Percentiles rank a stretch among this genome's conserved stretches.
phyloP scores from a whole-genome alignment of 1,140 invertebrate species.

The Eumeta japonica region DNA sequence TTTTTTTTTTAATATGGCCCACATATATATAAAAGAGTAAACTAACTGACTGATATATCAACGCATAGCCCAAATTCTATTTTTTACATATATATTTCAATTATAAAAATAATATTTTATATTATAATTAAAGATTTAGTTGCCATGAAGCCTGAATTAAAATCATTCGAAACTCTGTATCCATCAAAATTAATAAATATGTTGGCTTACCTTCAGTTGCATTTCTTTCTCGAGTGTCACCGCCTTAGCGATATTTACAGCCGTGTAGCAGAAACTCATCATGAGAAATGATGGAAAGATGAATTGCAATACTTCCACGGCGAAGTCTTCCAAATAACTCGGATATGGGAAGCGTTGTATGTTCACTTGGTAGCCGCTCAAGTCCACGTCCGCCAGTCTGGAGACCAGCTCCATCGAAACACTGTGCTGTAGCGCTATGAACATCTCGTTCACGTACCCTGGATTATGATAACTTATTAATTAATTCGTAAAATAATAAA shows the following conservation, averaged over 20 bases:
- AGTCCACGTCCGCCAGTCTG: constrained; percentile 39
- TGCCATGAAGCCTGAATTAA: too few relatives aligned
- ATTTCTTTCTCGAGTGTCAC: constrained; percentile 65
- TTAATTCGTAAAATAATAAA: constrained; percentile 1
- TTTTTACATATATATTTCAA: too few relatives aligned
- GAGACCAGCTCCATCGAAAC: constrained; percentile 61
- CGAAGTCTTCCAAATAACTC: constrained; percentile 67
- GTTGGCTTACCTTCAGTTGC: constrained; percentile 65
- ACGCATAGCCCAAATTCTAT: too few relatives aligned
- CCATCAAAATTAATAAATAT: too few relatives aligned
- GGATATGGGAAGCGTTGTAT: constrained; percentile 77
- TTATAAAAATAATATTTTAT: too few relatives aligned
- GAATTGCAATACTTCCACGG: constrained; percentile 63
- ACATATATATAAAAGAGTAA: too few relatives aligned
- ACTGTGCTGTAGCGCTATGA: constrained; percentile 66
- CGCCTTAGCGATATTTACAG: constrained; percentile 73
- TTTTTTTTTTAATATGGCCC: too few relatives aligned
- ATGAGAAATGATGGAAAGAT: constrained; percentile 75
- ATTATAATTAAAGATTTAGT: too few relatives aligned
- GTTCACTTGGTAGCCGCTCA: constrained; percentile 26
- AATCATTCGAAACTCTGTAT: too few relatives aligned
- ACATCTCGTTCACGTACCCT: constrained; percentile 72
- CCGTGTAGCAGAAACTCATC: constrained; percentile 75
- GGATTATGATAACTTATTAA: constrained; percentile 19
- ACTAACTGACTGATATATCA: too few relatives aligned